Evolutionary conservation across 2,888 invertebrate genomes (phyloP).

Genomic region (Drosophila meridionalis): DNA sequence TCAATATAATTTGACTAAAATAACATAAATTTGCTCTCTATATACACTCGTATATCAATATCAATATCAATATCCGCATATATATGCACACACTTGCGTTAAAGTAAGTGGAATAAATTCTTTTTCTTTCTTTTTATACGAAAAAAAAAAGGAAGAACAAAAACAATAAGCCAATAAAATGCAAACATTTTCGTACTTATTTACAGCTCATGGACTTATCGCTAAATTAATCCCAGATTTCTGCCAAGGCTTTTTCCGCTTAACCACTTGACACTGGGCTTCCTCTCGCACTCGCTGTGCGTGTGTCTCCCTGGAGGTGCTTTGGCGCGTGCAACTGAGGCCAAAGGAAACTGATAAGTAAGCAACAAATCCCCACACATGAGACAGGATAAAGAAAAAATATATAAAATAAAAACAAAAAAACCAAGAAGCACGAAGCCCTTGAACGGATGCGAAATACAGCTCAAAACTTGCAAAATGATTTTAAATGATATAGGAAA

Average conservation of each 20-base stretch:
- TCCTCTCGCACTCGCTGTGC: not conserved
- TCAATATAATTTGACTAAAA: no score
- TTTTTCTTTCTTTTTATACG: not conserved
- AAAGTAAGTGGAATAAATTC: not conserved
- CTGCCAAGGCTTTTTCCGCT: slow-evolving; percentile 19
- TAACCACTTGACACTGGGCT: slow-evolving; percentile 42
- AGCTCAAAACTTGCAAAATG: slow-evolving; percentile 69
- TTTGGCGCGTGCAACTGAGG: slow-evolving; percentile 35
- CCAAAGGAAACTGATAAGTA: slow-evolving; percentile 53
- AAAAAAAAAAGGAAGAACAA: not conserved
- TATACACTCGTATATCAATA: no score
- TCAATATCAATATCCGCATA: not conserved
- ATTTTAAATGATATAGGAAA: slow-evolving; percentile 64
- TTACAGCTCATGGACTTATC: slow-evolving; percentile 36
- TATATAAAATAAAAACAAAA: slow-evolving; percentile 13
- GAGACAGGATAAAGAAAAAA: slow-evolving; percentile 31
- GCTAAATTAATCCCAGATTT: slow-evolving; percentile 35
- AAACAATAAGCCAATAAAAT: slow-evolving; percentile 25
- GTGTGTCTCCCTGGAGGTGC: slow-evolving; percentile 11
- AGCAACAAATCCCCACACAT: slow-evolving; percentile 65
- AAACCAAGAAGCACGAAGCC: not conserved
- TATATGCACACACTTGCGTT: not conserved
- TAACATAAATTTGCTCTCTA: no score
- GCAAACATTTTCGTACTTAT: slow-evolving; percentile 18
- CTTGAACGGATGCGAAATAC: slow-evolving; percentile 34